Percentiles rank a stretch among this genome's conserved stretches.
These are phyloP conservation scores for Lycia hirtaria DNA, from an alignment of 2,888 invertebrate species.

Conservation along the genomic window DNA sequence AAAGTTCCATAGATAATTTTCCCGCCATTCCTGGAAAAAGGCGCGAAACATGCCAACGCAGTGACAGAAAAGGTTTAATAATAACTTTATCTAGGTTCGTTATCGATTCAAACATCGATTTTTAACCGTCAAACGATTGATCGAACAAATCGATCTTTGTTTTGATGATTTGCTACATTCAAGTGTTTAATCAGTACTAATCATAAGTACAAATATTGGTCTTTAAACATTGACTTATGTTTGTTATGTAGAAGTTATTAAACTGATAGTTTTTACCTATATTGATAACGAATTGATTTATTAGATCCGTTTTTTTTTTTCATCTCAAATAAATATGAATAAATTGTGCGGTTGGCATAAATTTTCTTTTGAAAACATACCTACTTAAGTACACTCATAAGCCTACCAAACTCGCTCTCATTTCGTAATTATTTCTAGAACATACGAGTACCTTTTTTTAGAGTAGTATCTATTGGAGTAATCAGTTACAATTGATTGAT, in stretches of 20 bases:
- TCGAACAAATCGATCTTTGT: slow-evolving; percentile 54
- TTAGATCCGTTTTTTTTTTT: not conserved
- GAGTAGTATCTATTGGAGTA: too few relatives aligned
- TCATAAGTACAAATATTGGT: slow-evolving; percentile 63
- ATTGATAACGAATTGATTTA: slow-evolving; percentile 14
- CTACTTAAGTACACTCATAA: too few relatives aligned
- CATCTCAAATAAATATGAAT: too few relatives aligned
- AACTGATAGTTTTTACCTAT: slow-evolving; percentile 5
- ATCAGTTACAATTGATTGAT: too few relatives aligned
- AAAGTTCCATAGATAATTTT: slow-evolving; percentile 34
- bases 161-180: slow-evolving; percentile 70
- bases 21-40: slow-evolving; percentile 53
- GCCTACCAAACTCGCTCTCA: too few relatives aligned
- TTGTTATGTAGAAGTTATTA: slow-evolving; percentile 30
- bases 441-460: too few relatives aligned
- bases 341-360: too few relatives aligned
- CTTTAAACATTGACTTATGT: slow-evolving; percentile 45
- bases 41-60: slow-evolving; percentile 53
- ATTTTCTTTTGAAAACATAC: too few relatives aligned
- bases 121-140: slow-evolving; percentile 54
- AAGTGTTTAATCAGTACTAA: slow-evolving; percentile 62
- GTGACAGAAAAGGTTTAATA: slow-evolving; percentile 45
- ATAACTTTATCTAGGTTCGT: slow-evolving; percentile 40
- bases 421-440: too few relatives aligned
- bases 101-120: slow-evolving; percentile 61